phyloP scores from a whole-genome alignment of 2,888 invertebrate species.

The Drosophila greeni region DNA sequence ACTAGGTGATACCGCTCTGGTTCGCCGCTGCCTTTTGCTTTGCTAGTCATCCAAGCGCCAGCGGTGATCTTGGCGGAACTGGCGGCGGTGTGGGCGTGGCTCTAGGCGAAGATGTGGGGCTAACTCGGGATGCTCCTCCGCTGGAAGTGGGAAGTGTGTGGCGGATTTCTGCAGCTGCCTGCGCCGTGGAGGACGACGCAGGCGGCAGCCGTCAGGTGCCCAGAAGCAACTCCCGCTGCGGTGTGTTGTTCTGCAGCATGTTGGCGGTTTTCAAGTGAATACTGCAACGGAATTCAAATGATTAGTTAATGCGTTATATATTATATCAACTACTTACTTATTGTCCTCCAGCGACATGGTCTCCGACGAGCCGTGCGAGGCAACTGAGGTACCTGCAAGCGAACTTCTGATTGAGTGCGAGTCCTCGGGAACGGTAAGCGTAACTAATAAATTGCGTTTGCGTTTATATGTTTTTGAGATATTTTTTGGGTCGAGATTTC shows the following conservation, averaged over 20 bases:
- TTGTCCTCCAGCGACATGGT: conserved; percentile 78
- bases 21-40: conserved; percentile 33
- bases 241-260: conserved; percentile 75
- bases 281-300: conserved; percentile 43
- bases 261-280: conserved; percentile 78
- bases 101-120: conserved; percentile 31
- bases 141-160: conserved; percentile 27
- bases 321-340: conserved; percentile 68
- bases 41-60: conserved; percentile 65
- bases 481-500: conserved; percentile 8
- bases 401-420: conserved; percentile 79
- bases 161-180: conserved; percentile 41
- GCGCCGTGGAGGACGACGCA: conserved; percentile 46
- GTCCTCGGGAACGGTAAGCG: conserved; percentile 79
- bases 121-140: conserved; percentile 33
- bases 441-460: conserved; percentile 69
- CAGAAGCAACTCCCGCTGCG: conserved; percentile 74
- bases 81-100: conserved; percentile 60
- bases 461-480: not conserved
- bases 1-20: conserved; percentile 31
- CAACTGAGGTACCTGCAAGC: conserved; percentile 79
- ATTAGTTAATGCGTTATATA: not conserved
- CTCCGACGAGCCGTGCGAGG: conserved; percentile 78
- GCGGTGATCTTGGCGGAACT: conserved; percentile 62
- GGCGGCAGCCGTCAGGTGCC: conserved; percentile 75